phyloP scores from a whole-genome alignment of 1,140 invertebrate species.

The Hirudo medicinalis region DNA sequence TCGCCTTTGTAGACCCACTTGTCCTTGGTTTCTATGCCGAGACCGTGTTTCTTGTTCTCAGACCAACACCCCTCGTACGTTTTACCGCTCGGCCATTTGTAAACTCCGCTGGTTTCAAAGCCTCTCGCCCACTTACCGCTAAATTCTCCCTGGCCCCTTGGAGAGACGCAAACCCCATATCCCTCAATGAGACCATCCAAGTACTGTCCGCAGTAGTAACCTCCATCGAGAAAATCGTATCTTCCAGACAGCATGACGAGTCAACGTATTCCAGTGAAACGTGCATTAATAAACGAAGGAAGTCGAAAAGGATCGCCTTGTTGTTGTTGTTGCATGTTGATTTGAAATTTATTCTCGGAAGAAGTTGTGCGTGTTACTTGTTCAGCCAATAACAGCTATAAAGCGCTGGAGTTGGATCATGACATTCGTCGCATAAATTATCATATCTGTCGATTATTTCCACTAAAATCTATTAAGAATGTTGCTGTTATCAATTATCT shows the following conservation, averaged over 20 bases:
- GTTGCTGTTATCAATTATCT: too few relatives aligned
- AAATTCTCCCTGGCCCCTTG: slow-evolving; percentile 83
- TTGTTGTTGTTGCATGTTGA: too few relatives aligned
- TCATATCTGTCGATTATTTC: too few relatives aligned
- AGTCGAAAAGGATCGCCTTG: too few relatives aligned
- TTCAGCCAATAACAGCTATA: too few relatives aligned
- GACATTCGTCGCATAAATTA: too few relatives aligned
- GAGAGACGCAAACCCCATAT: slow-evolving; percentile 42
- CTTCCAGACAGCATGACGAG: slow-evolving; percentile 50
- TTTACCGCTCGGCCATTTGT: slow-evolving; percentile 93
- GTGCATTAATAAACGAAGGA: too few relatives aligned
- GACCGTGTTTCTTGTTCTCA: slow-evolving; percentile 88
- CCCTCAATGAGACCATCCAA: slow-evolving; percentile 66
- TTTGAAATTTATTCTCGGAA: too few relatives aligned
- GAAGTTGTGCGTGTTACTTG: too few relatives aligned
- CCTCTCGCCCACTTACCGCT: slow-evolving; percentile 96
- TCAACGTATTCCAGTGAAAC: not conserved
- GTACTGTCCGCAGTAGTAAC: slow-evolving; percentile 98
- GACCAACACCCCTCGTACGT: slow-evolving; percentile 56
- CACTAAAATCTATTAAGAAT: too few relatives aligned
- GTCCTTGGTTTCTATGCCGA: slow-evolving; percentile 88
- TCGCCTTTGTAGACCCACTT: slow-evolving; percentile 96
- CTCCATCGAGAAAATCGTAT: slow-evolving; percentile 99
- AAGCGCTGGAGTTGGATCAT: too few relatives aligned
- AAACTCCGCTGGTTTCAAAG: slow-evolving; percentile 96